These are phyloP conservation scores for Timandra comae DNA, from an alignment of 2,888 invertebrate species.

Conservation along the genomic window DNA sequence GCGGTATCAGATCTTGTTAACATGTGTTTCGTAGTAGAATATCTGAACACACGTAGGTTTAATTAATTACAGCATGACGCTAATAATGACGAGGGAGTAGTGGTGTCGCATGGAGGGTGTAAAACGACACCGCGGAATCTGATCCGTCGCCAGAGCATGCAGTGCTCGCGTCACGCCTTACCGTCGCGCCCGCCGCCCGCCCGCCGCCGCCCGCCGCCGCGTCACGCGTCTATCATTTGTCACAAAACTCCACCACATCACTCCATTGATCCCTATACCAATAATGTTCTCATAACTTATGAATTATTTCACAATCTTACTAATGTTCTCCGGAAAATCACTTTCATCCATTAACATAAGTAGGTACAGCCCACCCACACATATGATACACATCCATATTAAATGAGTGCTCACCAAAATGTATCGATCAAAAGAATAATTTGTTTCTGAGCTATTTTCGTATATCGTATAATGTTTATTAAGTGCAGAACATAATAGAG, in stretches of 20 bases:
- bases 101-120: conserved; percentile 27
- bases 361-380: too few species aligned
- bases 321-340: background rate
- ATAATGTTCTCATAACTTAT: conserved; percentile 10
- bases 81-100: conserved; percentile 51
- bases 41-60: conserved; percentile 42
- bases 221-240: conserved; percentile 54
- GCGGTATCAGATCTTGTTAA: conserved; percentile 47
- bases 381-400: too few species aligned
- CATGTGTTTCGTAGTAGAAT: conserved; percentile 49
- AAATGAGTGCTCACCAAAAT: too few species aligned
- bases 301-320: conserved; percentile 7
- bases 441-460: too few species aligned
- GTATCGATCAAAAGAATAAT: too few species aligned
- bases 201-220: conserved; percentile 21
- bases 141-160: conserved; percentile 16
- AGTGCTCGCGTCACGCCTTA: conserved; percentile 12
- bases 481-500: too few species aligned
- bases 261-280: conserved; percentile 18
- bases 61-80: conserved; percentile 58
- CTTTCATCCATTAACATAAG: too few species aligned
- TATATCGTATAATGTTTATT: too few species aligned
- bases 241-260: conserved; percentile 35
- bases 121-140: conserved; percentile 40
- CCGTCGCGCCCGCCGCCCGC: conserved; percentile 15